Conservation (phyloP, 1,140 invertebrate genomes). For the Sarcophaga peregrina region DNA sequence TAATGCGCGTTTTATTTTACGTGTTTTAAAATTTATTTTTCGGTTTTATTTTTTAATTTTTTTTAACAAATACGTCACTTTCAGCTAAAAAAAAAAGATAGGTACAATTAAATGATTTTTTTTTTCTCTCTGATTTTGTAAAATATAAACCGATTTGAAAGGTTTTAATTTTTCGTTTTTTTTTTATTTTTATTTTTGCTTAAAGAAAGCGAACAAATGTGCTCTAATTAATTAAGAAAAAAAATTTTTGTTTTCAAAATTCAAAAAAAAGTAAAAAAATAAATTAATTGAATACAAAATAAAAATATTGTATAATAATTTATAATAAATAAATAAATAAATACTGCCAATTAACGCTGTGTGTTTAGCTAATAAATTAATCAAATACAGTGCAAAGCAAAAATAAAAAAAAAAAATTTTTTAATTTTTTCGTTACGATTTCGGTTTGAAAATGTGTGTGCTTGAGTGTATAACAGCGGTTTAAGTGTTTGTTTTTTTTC, state of each 20-base stretch:
- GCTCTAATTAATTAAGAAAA: neutral
- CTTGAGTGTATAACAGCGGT: neutral
- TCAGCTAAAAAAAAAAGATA: too few relatives aligned
- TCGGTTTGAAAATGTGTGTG: neutral
- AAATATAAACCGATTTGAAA: too few relatives aligned
- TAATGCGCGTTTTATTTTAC: neutral
- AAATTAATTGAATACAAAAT: neutral
- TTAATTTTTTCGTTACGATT: neutral
- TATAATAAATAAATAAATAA: neutral
- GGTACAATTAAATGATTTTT: too few relatives aligned
- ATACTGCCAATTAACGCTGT: neutral
- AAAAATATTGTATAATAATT: conserved; percentile 1
- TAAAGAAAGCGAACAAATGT: neutral
- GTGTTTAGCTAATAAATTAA: conserved; percentile 16
- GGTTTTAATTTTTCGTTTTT: too few relatives aligned
- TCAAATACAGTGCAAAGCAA: neutral
- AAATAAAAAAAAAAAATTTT: neutral
- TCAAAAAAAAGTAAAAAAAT: neutral
- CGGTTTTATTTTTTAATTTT: neutral
- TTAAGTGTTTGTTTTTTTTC: neutral
- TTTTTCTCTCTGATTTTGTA: too few relatives aligned
- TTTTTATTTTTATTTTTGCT: neutral
- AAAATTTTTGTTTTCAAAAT: neutral
- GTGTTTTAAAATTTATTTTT: neutral
- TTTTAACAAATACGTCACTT: too few relatives aligned